These are phyloP conservation scores for Lateolabrax maculatus DNA, from an alignment of 2,797 vertebrate species.

Conservation along the genomic window DNA sequence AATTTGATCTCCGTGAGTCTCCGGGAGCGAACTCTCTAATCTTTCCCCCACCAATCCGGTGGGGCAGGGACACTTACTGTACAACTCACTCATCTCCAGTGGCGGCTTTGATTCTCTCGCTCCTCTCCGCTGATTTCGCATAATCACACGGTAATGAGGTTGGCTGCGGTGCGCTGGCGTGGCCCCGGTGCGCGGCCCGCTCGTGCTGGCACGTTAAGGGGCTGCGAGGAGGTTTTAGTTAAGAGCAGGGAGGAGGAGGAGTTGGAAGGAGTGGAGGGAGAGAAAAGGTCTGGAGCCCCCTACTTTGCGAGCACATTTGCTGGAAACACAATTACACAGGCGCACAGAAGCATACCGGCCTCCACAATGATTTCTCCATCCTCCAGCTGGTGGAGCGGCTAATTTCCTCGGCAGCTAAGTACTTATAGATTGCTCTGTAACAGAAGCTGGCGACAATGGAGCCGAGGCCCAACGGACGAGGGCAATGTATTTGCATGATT, in stretches of 20 bases:
- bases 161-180: conserved; percentile 56
- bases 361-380: conserved; percentile 83
- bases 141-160: conserved; percentile 81
- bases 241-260: conserved; percentile 45
- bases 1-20: conserved; percentile 71
- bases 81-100: conserved; percentile 78
- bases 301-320: conserved; percentile 77
- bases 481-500: conserved; percentile 65
- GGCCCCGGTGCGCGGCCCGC: conserved; percentile 43
- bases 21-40: conserved; percentile 71
- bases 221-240: conserved; percentile 43
- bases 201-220: conserved; percentile 37
- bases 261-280: conserved; percentile 25
- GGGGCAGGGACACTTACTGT: conserved; percentile 75
- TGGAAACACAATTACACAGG: conserved; percentile 84
- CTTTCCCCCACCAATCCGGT: conserved; percentile 61
- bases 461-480: conserved; percentile 49
- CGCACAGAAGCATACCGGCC: conserved; percentile 78
- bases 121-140: conserved; percentile 78
- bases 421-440: conserved; percentile 80
- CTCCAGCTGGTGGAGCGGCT: conserved; percentile 80
- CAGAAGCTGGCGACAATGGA: conserved; percentile 62
- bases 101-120: conserved; percentile 77
- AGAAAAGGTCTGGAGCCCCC: conserved; percentile 59
- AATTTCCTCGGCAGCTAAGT: conserved; percentile 83